These are phyloP conservation scores for Hypotaenidia okinawae DNA, from an alignment of 2,797 vertebrate genomes.

Conservation along the genomic window DNA sequence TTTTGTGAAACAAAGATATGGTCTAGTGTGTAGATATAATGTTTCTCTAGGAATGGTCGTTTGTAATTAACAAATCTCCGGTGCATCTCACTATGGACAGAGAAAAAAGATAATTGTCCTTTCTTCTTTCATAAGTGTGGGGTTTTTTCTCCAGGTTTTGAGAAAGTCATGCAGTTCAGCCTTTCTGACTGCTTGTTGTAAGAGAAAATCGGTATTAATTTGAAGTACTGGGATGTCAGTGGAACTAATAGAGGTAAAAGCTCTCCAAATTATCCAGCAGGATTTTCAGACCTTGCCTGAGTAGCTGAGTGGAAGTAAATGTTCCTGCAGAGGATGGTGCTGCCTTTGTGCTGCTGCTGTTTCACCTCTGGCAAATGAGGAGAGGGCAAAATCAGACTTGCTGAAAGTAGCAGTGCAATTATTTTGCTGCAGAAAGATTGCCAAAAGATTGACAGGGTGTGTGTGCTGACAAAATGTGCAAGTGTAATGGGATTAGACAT, in stretches of 20 bases:
- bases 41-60: neutral
- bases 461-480: constrained; percentile 13
- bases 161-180: constrained; percentile 30
- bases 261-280: constrained; percentile 38
- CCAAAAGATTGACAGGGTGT: neutral
- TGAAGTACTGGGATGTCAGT: constrained; percentile 62
- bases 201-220: constrained; percentile 70
- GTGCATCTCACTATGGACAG: neutral
- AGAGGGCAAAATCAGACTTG: neutral
- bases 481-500: constrained; percentile 21
- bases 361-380: constrained; percentile 8
- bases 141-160: constrained; percentile 22
- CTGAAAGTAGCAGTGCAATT: neutral
- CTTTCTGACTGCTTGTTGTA: constrained; percentile 53
- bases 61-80: neutral
- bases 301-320: constrained; percentile 29
- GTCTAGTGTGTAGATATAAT: neutral
- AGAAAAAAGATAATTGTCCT: neutral
- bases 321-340: constrained; percentile 20
- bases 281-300: constrained; percentile 48
- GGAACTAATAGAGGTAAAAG: constrained; percentile 49
- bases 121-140: neutral
- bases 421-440: constrained; percentile 21
- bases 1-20: neutral
- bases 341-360: constrained; percentile 1